Base-by-base conservation (phyloP, 2,888 invertebrate species). In the Stenodera caucasica region DNA sequence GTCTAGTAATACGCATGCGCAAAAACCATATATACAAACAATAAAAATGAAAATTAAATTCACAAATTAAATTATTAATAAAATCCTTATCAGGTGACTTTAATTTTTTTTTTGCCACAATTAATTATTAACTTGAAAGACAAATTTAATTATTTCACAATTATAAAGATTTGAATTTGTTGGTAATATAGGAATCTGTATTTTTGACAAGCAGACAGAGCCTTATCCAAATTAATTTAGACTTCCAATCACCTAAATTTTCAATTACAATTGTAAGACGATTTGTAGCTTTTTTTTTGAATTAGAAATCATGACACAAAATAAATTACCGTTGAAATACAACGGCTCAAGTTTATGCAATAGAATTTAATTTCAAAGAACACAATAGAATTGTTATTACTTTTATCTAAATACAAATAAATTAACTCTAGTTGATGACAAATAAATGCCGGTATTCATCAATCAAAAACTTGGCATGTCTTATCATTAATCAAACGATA, bases 1-100 rank as follows among this genome's bases (percentile, higher is more conserved):
- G 71, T 71, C 65, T 61, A 49, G 58, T 35, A 67, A 40, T 40
- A 67, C 71, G 71, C 71, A 66, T 52, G 66, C 69, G 71, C 64
- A 53, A 26, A 18, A 18, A 8, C 15, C 2, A 1, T 12, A 40
- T 11, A 40, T 18, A 30, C 4, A 30, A 5, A 11, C 9, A 4
- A 2, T 1, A 18, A 23, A 4, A 23, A 21, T 26, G 3, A 12
- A 2, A 45, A 23, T 12, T 21, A 45, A n/a, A 26, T 26, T 26
- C 5, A 4, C 26, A 45, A 45, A 45, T 6, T 45, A n/a, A 45
- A 33, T 33, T 12, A 33, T 32, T 15, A 37, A 37, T 37, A 4
- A 37, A 8, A 15, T n/a, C n/a, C n/a, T n/a, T n/a, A n/a, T n/a
- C n/a, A n/a, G n/a, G n/a, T n/a, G n/a, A n/a, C n/a, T n/a, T n/a